Evolutionary conservation across 2,888 invertebrate species (phyloP).

Genomic region (Fissipunctia ypsillon): DNA sequence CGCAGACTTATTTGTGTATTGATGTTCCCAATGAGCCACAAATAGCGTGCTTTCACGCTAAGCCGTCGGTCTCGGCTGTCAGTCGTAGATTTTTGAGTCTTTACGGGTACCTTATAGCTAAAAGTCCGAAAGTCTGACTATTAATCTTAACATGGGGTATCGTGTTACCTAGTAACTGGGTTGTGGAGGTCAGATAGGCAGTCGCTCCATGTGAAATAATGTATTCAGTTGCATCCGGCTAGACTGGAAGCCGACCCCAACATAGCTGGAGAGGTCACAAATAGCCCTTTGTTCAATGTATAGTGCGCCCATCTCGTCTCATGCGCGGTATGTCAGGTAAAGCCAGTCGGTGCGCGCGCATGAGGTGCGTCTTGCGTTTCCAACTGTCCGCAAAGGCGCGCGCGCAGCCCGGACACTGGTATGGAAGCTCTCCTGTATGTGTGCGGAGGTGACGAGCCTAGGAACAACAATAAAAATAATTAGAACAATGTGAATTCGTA

Average conservation of each 20-base stretch:
- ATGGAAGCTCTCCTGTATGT: constrained; percentile 87
- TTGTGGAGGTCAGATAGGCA: background rate
- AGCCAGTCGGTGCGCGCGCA: constrained; percentile 82
- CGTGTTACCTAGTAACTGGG: too few relatives aligned
- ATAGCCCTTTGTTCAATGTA: constrained; percentile 29
- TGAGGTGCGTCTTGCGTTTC: constrained; percentile 87
- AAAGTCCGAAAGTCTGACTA: background rate
- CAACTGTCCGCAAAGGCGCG: constrained; percentile 86
- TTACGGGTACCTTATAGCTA: background rate
- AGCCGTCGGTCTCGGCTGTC: background rate
- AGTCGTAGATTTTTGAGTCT: background rate
- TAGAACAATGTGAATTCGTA: too few relatives aligned
- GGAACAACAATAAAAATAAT: background rate
- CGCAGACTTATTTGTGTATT: too few relatives aligned
- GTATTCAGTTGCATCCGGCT: background rate
- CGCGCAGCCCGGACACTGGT: constrained; percentile 81
- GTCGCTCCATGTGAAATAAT: background rate
- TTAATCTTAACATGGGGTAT: too few relatives aligned
- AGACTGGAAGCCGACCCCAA: background rate
- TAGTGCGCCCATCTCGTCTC: constrained; percentile 72
- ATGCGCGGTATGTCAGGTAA: constrained; percentile 82
- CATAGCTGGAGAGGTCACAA: background rate
- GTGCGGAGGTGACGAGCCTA: constrained; percentile 84
- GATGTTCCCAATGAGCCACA: background rate
- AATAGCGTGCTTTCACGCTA: background rate